Base-by-base conservation (phyloP, 2,113 vertebrate genomes). In the Ictidomys tridecemlineatus region DNA sequence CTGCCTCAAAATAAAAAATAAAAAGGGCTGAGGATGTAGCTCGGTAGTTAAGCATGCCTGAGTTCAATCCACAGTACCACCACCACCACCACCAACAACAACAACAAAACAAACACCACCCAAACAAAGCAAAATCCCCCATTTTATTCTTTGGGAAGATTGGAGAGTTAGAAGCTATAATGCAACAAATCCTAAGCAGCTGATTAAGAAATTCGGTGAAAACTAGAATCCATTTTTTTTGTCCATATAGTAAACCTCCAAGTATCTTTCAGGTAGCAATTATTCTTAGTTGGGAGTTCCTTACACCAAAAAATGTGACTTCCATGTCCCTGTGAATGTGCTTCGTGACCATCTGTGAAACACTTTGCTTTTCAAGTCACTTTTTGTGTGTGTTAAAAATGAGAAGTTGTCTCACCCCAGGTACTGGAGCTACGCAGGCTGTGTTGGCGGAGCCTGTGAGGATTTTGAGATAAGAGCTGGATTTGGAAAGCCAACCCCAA, bases 391-490 rank as follows among this genome's bases (percentile, higher is more conserved):
- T 58, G 12, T 65, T 32, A 73, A 73, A 93, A 74, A 56, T 4
- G 53, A 91, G 51, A 58, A 18, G 17, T 8, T 53, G 53, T 13
- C 53, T 63, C 28, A 8, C 45, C 56, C 14, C 72, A n/a, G 4
- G 56, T 85, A 65, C 48, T 30, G 0, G 22, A n/a, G 61, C 18
- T 78, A 5, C 1, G n/a, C 34, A 34, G 85, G 70, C 11, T 34
- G 22, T 39, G 0, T 3, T 74, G 34, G 28, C 13, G 2, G n/a
- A 32, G 63, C 14, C 58, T 53, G 8, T 45, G 3, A 77, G 63
- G 63, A 53, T 87, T 82, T 94, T 93, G 90, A 65, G 58, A 45
- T n/a, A 80, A 74, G 85, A 89, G 61, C 61, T 76, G 22, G n/a
- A 37, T 92, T 90, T 32, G 22, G 67, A 73, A 87, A 85, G 39